Conservation (phyloP, 2,888 invertebrate species). For the Orthosia incerta region DNA sequence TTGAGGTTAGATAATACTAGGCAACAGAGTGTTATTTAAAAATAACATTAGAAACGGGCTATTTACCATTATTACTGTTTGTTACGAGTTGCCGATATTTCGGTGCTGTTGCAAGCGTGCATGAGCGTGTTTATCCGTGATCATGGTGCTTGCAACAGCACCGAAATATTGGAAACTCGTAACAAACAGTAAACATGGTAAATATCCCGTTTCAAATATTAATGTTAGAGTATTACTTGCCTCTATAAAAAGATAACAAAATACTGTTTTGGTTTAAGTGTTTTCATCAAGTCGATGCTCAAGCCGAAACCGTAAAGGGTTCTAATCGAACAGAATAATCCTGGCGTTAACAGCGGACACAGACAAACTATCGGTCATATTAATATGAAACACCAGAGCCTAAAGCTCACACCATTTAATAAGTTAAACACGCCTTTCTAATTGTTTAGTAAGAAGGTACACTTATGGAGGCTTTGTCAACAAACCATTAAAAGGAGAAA, state of each 20-base stretch:
- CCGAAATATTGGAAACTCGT: no score
- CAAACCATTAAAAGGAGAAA: constrained; percentile 54
- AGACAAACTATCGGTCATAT: constrained; percentile 17
- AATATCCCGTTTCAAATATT: no score
- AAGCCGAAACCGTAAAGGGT: constrained; percentile 4
- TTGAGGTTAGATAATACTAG: not conserved
- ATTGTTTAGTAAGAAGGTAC: constrained; percentile 48
- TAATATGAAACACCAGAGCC: constrained; percentile 1
- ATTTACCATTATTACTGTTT: no score
- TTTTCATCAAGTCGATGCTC: not conserved
- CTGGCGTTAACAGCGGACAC: not conserved
- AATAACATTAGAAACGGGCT: no score
- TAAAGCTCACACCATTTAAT: constrained; percentile 45
- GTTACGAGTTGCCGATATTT: no score
- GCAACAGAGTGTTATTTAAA: not conserved
- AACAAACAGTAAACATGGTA: no score
- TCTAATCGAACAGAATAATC: constrained; percentile 3
- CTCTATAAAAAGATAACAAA: no score
- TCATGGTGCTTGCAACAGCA: no score
- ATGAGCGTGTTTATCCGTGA: no score
- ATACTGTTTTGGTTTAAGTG: not conserved
- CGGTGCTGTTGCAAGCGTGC: no score
- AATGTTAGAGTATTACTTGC: not conserved
- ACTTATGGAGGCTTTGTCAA: constrained; percentile 48
- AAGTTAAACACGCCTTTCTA: constrained; percentile 58